Evolutionary conservation across 1,140 invertebrate species (phyloP).

Genomic region (Octopus sinensis): DNA sequence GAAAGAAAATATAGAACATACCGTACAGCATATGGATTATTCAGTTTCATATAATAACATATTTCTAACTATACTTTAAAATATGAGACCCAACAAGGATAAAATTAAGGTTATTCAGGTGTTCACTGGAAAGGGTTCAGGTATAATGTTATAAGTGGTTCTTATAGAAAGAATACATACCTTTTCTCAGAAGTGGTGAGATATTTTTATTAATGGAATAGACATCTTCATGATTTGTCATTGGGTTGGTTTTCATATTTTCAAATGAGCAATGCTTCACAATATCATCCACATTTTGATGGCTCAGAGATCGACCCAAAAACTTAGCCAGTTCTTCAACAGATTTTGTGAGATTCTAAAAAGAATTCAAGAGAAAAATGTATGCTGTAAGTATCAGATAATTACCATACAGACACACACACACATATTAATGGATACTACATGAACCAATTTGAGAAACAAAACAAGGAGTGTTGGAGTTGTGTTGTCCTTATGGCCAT

Average conservation of each 20-base stretch:
- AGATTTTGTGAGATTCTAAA: constrained; percentile 33
- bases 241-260: constrained; percentile 69
- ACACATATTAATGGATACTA: background rate
- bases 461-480: no score
- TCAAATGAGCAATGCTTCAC: constrained; percentile 60
- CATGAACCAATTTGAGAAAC: no score
- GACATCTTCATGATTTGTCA: constrained; percentile 67
- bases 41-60: no score
- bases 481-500: no score
- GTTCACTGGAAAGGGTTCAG: no score
- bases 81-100: no score
- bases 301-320: constrained; percentile 53
- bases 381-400: background rate
- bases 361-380: background rate
- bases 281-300: constrained; percentile 45
- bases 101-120: no score
- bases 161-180: constrained; percentile 20
- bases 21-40: no score
- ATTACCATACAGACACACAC: background rate
- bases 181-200: constrained; percentile 49
- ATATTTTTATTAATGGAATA: constrained; percentile 50
- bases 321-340: constrained; percentile 56
- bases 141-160: no score
- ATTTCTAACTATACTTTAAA: no score
- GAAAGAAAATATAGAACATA: no score